These are phyloP conservation scores for Montipora sp. DNA, from an alignment of 64 coral and sea anemone genomes.

Conservation along the genomic window DNA sequence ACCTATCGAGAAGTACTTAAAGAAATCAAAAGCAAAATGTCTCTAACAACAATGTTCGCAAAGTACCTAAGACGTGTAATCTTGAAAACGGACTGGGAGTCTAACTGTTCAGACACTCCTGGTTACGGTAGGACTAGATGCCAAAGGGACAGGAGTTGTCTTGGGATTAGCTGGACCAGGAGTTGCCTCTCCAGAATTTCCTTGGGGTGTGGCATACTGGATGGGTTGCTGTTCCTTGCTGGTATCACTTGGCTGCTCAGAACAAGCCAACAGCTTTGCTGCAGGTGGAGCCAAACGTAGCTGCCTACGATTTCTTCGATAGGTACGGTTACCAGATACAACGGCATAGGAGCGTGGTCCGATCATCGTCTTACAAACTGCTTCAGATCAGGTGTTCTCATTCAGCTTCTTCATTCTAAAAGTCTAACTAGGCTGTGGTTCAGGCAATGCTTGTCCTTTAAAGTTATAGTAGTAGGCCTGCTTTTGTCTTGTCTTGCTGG, in stretches of 20 bases:
- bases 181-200: background rate
- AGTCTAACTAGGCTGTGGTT: constrained; percentile 20
- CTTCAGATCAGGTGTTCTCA: constrained; percentile 46
- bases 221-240: background rate
- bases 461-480: background rate
- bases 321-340: constrained; percentile 28
- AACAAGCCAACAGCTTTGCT: background rate
- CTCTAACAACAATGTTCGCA: background rate
- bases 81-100: background rate
- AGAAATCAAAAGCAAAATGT: no score
- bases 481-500: no score
- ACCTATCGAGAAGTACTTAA: no score
- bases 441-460: constrained; percentile 24
- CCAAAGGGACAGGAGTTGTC: no score
- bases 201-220: constrained; percentile 20
- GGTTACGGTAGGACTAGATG: no score
- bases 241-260: background rate
- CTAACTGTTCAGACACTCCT: background rate
- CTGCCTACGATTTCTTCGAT: constrained; percentile 54
- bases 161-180: constrained; percentile 7
- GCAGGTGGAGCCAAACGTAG: constrained; percentile 28
- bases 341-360: constrained; percentile 47
- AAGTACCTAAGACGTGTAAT: constrained; percentile 1
- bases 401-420: constrained; percentile 36
- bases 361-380: constrained; percentile 38